Base-by-base conservation (phyloP, 2,888 invertebrate species). In the Amiota communis region DNA sequence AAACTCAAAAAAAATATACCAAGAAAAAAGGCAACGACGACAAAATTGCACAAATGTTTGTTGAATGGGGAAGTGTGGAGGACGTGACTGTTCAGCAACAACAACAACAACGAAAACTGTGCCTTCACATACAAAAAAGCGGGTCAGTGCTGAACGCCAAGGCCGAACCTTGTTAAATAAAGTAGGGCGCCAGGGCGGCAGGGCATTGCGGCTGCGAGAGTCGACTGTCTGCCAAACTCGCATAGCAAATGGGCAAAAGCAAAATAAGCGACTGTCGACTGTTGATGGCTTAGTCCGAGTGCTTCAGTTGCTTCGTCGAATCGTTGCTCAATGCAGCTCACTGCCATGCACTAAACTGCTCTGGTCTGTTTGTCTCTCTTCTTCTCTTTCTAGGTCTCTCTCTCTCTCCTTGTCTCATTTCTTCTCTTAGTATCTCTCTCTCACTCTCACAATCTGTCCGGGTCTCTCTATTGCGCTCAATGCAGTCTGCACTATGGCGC, bases 81-180 rank as follows among this genome's bases (percentile, higher is more conserved):
- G 36, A 36, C 36, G 36, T 36, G 36, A 36, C 23, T 23, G 3
- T 23, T 23, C 23, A 23, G 23, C 36, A 36, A 73, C n/a, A 71
- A 53, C 13, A 36, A 56, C 68, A 72, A 71, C 61, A 71, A 63
- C 63, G 2, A n/a, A 63, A 63, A 63, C 23, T 63, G 17, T 63
- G 63, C 63, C 72, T 49, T 73, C 71, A 75, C 11, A 71, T 48
- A 64, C 47, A 73, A 68, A 78, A 79, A 84, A 82, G 86, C 84
- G 76, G 83, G 86, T 83, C 86, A 82, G 80, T 83, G 83, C 81
- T 84, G 84, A 85, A 77, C 85, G 81, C 82, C 83, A 83, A 83
- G 83, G 83, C 80, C 83, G 81, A 84, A 81, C 79, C 81, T 85
- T 81, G 83, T 77, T 71, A 15, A 15, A 23, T 13, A 65, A 72